Evolutionary conservation across 23 tunicate genomes (phyloP), one percentile per base, ranked within the genome.

Genomic region (Diplosoma virens): DNA sequence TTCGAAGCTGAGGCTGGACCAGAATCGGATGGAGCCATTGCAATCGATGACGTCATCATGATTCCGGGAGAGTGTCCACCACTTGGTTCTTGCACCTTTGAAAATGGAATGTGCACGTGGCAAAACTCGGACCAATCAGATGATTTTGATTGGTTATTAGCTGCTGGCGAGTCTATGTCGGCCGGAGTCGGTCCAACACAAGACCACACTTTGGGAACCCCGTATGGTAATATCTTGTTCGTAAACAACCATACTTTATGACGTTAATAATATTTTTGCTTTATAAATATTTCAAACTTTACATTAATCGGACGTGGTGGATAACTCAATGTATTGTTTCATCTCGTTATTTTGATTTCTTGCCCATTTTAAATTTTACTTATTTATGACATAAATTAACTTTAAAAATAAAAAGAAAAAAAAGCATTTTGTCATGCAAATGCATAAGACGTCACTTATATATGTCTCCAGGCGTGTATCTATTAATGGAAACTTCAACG

Each of bases 141-240:
- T 47, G 97, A 92, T 70, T 92, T 92, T 34, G 97, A 92, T 71
- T 92, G 97, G 97, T 75, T 92, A 25, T 33, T 87, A 47, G 79
- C 80, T 20, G 84, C 84, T 50, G 97, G 97, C 0, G 92, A 92
- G 28, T 73, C 92, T 5, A 80, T 85, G 97, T 66, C 84, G 30
- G 87, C 89, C 17, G 87, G 82, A 25, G 80, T 87, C 24, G 97
- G 97, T 48, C 97, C 97, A 5, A 67, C 80, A 0, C 58, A 45
- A 32, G 97, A 92, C 81, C 97, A 92, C 80, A 92, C 97, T 35
- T 36, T 92, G 25, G 92, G 92, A 47, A 85, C 97, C 17, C 79
- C 86, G 33, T 83, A 92, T 63, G 97, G 97, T 92, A 3, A 68
- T 3, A 55, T 55, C n/a, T n/a, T n/a, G n/a, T n/a, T n/a, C n/a